These are phyloP conservation scores for Sitta europaea DNA, from an alignment of 2,113 vertebrate species.

Conservation along the genomic window DNA sequence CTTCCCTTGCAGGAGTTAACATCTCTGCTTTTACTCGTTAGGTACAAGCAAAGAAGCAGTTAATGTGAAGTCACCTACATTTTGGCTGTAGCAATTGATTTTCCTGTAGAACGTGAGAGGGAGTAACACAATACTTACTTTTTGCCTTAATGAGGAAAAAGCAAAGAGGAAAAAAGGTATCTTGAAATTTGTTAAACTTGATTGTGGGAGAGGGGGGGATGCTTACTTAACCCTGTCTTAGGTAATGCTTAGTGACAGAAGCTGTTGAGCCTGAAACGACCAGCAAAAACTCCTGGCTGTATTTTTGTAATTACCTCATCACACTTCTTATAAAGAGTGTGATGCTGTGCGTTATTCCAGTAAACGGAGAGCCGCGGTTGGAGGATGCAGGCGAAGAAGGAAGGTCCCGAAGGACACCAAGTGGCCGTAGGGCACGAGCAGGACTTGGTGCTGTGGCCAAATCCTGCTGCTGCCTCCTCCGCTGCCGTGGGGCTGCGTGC, in stretches of 20 bases:
- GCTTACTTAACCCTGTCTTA: neutral
- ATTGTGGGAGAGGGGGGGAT: neutral
- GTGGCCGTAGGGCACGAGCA: accelerated
- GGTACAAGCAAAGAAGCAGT: neutral
- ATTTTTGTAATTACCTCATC: neutral
- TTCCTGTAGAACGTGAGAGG: neutral
- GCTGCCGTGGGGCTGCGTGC: neutral
- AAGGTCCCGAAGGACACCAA: accelerated
- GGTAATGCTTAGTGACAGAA: neutral
- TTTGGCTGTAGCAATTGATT: neutral
- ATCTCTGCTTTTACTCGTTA: neutral
- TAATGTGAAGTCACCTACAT: neutral
- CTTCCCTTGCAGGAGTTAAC: neutral
- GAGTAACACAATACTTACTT: neutral
- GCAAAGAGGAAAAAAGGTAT: neutral
- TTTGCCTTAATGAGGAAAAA: neutral
- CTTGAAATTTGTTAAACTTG: neutral
- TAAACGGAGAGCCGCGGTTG: neutral
- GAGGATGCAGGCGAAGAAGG: accelerated
- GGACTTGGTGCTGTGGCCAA: neutral
- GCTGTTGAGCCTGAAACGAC: neutral
- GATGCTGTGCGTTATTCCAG: neutral
- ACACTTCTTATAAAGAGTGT: neutral
- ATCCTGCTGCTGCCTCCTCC: neutral
- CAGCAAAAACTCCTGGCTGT: conserved; percentile 4